Conservation (phyloP, 2,797 vertebrate genomes). For the Miichthys miiuy region DNA sequence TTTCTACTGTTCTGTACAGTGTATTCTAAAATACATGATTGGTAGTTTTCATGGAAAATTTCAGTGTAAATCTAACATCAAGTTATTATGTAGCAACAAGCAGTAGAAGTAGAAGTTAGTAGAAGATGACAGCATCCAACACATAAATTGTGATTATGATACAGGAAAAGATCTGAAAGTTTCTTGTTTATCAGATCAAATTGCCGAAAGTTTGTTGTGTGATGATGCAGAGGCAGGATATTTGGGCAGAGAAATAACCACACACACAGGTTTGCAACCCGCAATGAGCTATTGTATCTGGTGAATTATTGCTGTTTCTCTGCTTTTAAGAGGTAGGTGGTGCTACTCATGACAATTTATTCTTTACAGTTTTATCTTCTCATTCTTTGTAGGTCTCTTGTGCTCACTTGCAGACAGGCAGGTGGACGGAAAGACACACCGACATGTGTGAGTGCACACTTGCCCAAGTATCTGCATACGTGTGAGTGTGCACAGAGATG, state of each 20-base stretch:
- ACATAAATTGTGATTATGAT: slow-evolving; percentile 7
- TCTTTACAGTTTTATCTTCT: slow-evolving; percentile 24
- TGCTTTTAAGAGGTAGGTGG: slow-evolving; percentile 32
- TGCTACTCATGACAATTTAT: slow-evolving; percentile 7
- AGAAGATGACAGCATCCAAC: slow-evolving; percentile 5
- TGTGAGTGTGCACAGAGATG: not conserved
- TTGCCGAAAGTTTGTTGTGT: not conserved
- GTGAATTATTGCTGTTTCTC: slow-evolving; percentile 60
- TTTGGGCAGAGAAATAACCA: slow-evolving; percentile 35
- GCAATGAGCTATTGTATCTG: slow-evolving; percentile 21
- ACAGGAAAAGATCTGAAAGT: not conserved
- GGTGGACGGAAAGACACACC: not conserved
- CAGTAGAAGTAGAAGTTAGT: not conserved
- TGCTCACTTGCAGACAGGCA: not conserved
- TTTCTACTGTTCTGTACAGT: not conserved
- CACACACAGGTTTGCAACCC: slow-evolving; percentile 26
- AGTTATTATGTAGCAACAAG: not conserved
- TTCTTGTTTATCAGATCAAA: slow-evolving; percentile 5
- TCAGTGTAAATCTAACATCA: slow-evolving; percentile 2
- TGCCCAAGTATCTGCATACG: slow-evolving; percentile 1
- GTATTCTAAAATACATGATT: not conserved
- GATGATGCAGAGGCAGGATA: not conserved
- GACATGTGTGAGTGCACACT: not conserved
- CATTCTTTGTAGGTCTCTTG: not conserved
- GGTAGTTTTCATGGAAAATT: not conserved